Conservation (phyloP, 2,888 invertebrate species). For the Rhimphoctona megacephalus region DNA sequence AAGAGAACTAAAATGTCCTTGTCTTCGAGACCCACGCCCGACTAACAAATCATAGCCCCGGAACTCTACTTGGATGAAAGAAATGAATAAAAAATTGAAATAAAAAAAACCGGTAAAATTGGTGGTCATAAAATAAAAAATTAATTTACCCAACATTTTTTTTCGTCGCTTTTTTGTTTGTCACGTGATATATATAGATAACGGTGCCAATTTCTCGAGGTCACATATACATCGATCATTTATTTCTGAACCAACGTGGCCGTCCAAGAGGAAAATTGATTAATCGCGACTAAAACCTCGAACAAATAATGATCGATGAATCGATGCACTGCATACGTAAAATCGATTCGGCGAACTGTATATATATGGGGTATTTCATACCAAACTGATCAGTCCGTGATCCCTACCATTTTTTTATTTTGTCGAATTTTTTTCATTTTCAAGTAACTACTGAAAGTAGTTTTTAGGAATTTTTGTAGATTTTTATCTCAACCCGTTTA, state of each 20-base stretch:
- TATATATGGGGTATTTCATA: too few relatives aligned
- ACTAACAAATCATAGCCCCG: background rate
- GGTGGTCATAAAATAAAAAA: background rate
- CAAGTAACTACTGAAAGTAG: too few relatives aligned
- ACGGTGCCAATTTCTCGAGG: slow-evolving; percentile 47
- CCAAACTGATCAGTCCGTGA: too few relatives aligned
- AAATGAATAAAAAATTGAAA: background rate
- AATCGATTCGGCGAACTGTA: background rate
- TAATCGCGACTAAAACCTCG: slow-evolving; percentile 16
- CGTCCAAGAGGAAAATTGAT: slow-evolving; percentile 20
- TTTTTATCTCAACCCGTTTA: too few relatives aligned
- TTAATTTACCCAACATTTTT: background rate
- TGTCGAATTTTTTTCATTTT: too few relatives aligned
- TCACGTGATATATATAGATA: background rate
- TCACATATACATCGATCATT: slow-evolving; percentile 22
- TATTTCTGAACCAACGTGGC: slow-evolving; percentile 38
- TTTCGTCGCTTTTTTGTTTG: slow-evolving; percentile 6
- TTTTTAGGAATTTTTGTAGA: too few relatives aligned
- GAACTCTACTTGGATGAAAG: background rate
- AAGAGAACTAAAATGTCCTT: slow-evolving; percentile 16
- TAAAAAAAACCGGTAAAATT: background rate
- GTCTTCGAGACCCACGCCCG: slow-evolving; percentile 9
- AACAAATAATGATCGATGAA: slow-evolving; percentile 21
- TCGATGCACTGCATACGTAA: background rate
- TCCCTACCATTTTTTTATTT: too few relatives aligned